A percentile compares a stretch with the other conserved stretches of the same genome.
Evolutionary conservation across 2,113 vertebrate species (phyloP).

Genomic region (Formicarius rufipectus): DNA sequence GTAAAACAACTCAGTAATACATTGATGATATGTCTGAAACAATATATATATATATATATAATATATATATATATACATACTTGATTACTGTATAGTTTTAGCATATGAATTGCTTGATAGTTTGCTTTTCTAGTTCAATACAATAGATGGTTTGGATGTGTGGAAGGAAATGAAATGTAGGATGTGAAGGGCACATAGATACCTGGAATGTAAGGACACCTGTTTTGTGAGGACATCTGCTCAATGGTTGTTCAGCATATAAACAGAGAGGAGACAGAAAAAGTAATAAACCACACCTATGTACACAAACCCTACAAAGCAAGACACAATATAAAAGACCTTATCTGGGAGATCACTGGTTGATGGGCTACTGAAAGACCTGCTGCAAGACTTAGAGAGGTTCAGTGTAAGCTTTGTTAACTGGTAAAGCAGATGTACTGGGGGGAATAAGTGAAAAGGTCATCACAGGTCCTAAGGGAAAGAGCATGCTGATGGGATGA

Average conservation of each 20-base stretch:
- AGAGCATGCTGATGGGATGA: not conserved
- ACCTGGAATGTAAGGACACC: not conserved
- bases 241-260: not conserved
- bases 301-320: not conserved
- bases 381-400: not conserved
- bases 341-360: not conserved
- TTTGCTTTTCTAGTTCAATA: not conserved
- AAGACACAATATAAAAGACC: not conserved
- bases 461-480: fast-evolving
- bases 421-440: not conserved
- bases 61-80: not conserved
- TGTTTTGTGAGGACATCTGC: not conserved
- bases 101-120: not conserved
- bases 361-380: not conserved
- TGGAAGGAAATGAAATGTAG: not conserved
- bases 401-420: not conserved
- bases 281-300: not conserved
- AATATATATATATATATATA: not conserved
- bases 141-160: not conserved
- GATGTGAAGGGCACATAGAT: not conserved
- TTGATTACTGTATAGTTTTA: not conserved
- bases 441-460: not conserved
- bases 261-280: not conserved
- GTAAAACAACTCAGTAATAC: not conserved
- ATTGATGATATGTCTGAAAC: not conserved